phyloP scores from a whole-genome alignment of 2,888 invertebrate genomes.

The Ethmia dodecea region DNA sequence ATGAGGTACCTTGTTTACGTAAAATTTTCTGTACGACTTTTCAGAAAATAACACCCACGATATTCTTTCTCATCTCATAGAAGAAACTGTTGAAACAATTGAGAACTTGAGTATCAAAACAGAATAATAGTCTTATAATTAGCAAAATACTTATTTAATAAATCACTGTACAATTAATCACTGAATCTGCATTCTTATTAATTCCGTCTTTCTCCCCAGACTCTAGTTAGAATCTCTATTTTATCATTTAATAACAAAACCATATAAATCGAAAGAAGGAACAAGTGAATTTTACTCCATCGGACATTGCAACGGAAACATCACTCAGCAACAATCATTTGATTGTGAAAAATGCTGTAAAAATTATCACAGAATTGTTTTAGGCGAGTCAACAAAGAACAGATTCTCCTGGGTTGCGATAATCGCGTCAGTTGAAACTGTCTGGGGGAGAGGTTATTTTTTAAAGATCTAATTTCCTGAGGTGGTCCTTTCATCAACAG shows the following conservation, averaged over 20 bases:
- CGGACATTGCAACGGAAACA: slow-evolving; percentile 30
- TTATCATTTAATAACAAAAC: slow-evolving; percentile 25
- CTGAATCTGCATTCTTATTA: no score
- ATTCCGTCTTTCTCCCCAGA: no score
- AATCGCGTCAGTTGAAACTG: slow-evolving; percentile 36
- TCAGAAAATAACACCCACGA: no score
- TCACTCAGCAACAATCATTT: slow-evolving; percentile 26
- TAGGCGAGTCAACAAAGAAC: slow-evolving; percentile 24
- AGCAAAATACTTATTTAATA: no score
- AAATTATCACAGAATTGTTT: slow-evolving; percentile 40
- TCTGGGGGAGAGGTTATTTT: slow-evolving; percentile 9
- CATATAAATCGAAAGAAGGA: no score
- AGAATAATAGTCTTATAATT: neutral
- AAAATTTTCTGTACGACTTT: no score
- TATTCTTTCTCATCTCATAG: no score
- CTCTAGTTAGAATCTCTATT: no score
- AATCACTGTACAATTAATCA: no score
- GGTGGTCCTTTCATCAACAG: no score
- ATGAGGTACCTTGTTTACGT: no score
- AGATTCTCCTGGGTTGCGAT: slow-evolving; percentile 33
- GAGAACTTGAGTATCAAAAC: neutral
- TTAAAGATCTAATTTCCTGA: no score
- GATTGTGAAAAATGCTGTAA: slow-evolving; percentile 25
- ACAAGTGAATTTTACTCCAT: neutral
- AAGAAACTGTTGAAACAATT: neutral